Percentiles rank a stretch among this genome's conserved stretches.
Evolutionary conservation across 2,113 vertebrate species (phyloP).

Genomic region (Climacteris rufus): DNA sequence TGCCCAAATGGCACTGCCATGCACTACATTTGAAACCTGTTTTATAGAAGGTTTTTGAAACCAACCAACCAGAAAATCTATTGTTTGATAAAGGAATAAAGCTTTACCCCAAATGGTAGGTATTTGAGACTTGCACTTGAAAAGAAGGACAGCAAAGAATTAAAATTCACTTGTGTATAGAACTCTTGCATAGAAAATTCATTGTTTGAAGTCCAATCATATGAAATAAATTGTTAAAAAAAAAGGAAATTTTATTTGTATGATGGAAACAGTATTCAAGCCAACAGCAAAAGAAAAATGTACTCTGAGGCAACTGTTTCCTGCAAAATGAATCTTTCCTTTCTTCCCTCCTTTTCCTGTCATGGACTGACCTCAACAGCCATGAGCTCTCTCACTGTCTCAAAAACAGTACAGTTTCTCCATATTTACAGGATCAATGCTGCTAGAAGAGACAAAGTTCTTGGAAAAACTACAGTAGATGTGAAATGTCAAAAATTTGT

Average conservation of each 20-base stretch:
- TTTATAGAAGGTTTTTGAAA: background rate
- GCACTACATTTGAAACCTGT: background rate
- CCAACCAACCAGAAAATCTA: background rate
- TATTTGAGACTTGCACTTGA: background rate
- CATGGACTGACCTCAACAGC: background rate
- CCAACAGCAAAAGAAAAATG: background rate
- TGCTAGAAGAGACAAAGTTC: background rate
- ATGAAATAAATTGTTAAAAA: background rate
- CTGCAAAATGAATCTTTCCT: background rate
- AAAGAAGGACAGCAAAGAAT: background rate
- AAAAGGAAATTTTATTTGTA: background rate
- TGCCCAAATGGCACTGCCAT: background rate
- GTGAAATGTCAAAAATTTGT: background rate
- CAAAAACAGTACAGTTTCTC: background rate
- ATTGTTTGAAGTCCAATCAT: background rate
- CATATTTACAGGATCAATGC: background rate
- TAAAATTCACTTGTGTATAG: background rate
- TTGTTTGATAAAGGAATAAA: background rate
- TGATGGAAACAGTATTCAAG: background rate
- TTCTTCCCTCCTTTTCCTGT: background rate
- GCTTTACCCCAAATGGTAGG: background rate
- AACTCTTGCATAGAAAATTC: background rate
- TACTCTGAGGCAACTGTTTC: background rate
- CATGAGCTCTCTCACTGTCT: rapidly evolving
- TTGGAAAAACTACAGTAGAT: background rate